Base-by-base conservation (phyloP, 2,113 vertebrate species). In the Cebidichthys violaceus region DNA sequence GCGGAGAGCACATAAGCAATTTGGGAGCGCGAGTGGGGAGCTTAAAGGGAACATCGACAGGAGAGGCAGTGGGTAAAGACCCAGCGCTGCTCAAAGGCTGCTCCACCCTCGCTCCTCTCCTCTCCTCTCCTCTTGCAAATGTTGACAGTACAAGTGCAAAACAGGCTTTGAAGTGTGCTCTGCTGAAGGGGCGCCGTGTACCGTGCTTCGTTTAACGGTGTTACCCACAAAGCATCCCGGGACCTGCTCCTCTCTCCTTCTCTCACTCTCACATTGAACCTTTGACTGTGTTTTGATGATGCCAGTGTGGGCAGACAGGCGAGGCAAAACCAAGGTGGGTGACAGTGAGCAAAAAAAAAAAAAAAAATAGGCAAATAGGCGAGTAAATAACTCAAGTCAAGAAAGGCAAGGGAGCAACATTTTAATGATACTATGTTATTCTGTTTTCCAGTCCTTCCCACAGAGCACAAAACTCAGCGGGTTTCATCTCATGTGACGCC, bases 141-240 rank as follows among this genome's bases (percentile, higher is more conserved):
- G 94, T 94, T 95, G 95, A 96, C 95, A 95, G 94, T 94, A 89
- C 90, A 93, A 93, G 92, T 94, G 92, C 94, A 95, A 93, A 95
- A 94, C 92, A 93, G 89, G 86, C 93, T 96, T 95, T 95, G 93
- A 95, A 95, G 94, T 91, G 87, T 67, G 92, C 83, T 89, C 88
- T 85, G 87, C 90, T 91, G 92, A 92, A 93, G 92, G 92, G 92
- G 90, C 79, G 90, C 90, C 82, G 78, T 89, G 88, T 92, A 88
- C 86, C 59, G 73, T 52, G 88, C 90, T 85, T 92, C 92, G 92
- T 94, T 95, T 95, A 95, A 91, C 82, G 27, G 89, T 84, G 92
- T 93, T 93, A 93, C 90, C 88, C 83, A 87, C 89, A 89, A 90
- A 92, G 87, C 93, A 89, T 94, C 92, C 93, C 85, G 89, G 88